phyloP scores from a whole-genome alignment of 2,888 invertebrate genomes.

The Seira sanloemensis region DNA sequence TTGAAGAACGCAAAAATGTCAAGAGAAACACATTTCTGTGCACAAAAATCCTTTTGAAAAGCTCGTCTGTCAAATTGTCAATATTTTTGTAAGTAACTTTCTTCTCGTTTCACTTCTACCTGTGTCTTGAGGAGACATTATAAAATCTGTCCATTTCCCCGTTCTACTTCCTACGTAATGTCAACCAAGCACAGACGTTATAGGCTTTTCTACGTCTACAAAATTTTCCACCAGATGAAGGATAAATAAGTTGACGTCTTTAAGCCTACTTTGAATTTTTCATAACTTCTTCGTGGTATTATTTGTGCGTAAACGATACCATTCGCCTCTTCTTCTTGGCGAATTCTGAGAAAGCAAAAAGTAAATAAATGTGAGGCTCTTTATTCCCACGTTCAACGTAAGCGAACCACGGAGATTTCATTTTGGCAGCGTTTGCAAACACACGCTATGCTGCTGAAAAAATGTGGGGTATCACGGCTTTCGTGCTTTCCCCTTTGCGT shows the following conservation, averaged over 20 bases:
- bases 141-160: neutral
- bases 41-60: neutral
- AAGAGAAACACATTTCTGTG: neutral
- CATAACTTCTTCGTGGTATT: neutral
- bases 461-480: no score
- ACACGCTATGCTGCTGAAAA: no score
- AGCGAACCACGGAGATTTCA: no score
- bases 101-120: neutral
- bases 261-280: neutral
- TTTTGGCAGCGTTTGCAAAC: no score
- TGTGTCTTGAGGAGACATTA: neutral
- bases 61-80: conserved; percentile 7
- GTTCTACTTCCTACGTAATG: neutral
- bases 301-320: neutral
- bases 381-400: no score
- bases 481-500: no score
- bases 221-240: neutral
- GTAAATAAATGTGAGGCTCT: neutral
- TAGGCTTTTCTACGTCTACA: no score
- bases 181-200: neutral
- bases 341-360: neutral
- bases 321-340: neutral
- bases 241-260: neutral
- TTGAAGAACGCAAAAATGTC: neutral
- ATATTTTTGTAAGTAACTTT: neutral